Evolutionary conservation across 2,888 invertebrate genomes (phyloP), one percentile per base, ranked within the genome.

Genomic region (Meteorus cinctellus): DNA sequence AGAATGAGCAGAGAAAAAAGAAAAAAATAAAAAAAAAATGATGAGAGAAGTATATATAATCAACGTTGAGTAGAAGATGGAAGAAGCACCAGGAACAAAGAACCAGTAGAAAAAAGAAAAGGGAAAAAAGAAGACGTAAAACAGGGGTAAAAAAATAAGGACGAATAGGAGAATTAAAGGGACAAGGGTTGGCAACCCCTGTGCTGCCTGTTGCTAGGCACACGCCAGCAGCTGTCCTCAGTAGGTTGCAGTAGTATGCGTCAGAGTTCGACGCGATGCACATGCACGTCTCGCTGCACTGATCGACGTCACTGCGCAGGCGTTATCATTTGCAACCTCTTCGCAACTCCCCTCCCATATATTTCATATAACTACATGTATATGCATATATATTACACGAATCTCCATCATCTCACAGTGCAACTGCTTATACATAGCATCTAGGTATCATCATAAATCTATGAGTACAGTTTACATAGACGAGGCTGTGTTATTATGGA

Each of bases 171-270:
- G 31, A 48, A 55, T 62, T 36, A 65, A 48, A 63, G 83, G 84
- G 82, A 83, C 60, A 59, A 68, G 84, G 85, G 82, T 84, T 85
- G 86, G 82, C 82, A 86, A 84, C 86, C 84, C 85, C 84, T 84
- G 85, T 80, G 31, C 24, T 79, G 86, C 86, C 86, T 86, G 86
- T 86, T 86, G 86, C 86, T 84, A 86, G 82, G 86, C 85, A 81
- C 82, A 80, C 82, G 83, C 81, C 84, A 82, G 83, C 78, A 55
- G 55, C 55, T 81, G 81, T 79, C 80, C 72, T 76, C 79, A 78
- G 78, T 78, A 75, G 76, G 78, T 76, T 70, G 73, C 55, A 55
- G 55, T 55, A 55, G 69, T 68, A 48, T 68, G 48, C 14, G 48
- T 70, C 29, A 59, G 70, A 59, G 19, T 74, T 76, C 75, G 77